Conservation (phyloP, 1,140 invertebrate genomes). For the Conus betulinus region DNA sequence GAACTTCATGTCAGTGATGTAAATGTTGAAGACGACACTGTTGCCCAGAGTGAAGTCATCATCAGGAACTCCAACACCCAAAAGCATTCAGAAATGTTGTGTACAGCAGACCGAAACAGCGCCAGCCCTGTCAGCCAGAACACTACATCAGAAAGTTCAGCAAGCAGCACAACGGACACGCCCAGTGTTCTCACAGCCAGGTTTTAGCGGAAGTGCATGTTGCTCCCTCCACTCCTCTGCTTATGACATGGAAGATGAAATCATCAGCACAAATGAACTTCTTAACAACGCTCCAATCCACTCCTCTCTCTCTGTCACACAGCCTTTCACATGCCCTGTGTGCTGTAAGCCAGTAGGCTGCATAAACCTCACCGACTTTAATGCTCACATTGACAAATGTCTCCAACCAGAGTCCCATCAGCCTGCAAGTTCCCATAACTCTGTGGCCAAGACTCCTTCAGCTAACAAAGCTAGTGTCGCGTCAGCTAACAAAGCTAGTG, state of each 20-base stretch:
- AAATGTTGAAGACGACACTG: background rate
- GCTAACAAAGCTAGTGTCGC: background rate
- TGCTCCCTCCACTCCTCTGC: background rate
- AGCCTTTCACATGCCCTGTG: slow-evolving; percentile 52
- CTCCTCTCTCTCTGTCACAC: background rate
- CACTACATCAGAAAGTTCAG: background rate
- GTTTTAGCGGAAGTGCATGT: background rate
- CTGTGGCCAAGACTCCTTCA: background rate
- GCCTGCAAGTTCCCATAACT: background rate
- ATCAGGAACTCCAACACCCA: background rate
- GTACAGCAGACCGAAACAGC: background rate
- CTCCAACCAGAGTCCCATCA: slow-evolving; percentile 26
- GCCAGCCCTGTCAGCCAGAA: background rate
- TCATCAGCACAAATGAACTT: background rate
- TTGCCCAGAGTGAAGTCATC: background rate
- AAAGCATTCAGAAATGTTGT: background rate
- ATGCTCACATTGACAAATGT: slow-evolving; percentile 61
- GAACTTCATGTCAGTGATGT: background rate
- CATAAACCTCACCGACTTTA: slow-evolving; percentile 51
- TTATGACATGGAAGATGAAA: background rate
- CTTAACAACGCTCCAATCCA: background rate
- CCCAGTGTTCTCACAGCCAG: background rate
- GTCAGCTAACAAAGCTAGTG: background rate
- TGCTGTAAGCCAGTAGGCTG: slow-evolving; percentile 48
- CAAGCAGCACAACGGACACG: background rate